A percentile compares a stretch with the other conserved stretches of the same genome.
phyloP scores from a whole-genome alignment of 2,113 vertebrate genomes.

The Nibea albiflora region DNA sequence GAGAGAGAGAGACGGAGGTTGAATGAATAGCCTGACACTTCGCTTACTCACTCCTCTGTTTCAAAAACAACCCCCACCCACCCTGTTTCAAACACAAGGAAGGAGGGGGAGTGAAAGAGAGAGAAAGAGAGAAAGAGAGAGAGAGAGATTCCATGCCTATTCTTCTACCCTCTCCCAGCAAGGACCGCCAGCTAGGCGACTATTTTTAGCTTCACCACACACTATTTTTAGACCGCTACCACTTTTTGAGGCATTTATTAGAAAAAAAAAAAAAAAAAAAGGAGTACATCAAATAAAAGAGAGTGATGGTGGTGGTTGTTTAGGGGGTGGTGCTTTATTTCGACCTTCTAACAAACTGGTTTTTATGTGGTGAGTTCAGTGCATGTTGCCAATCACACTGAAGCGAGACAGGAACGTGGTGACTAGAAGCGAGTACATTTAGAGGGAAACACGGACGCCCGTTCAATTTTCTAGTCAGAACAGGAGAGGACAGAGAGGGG shows the following conservation, averaged over 20 bases:
- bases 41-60: conserved; percentile 79
- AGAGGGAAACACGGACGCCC: conserved; percentile 83
- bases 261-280: conserved; percentile 69
- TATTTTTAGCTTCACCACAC: conserved; percentile 94
- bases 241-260: conserved; percentile 94
- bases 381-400: conserved; percentile 88
- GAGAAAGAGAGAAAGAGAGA: conserved; percentile 45
- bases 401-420: conserved; percentile 55
- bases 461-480: conserved; percentile 82
- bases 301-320: conserved; percentile 55
- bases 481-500: conserved; percentile 1
- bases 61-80: conserved; percentile 76
- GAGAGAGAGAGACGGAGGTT: conserved; percentile 82
- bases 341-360: conserved; percentile 81
- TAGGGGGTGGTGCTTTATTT: conserved; percentile 78
- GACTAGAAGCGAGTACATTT: conserved; percentile 22
- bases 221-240: conserved; percentile 97
- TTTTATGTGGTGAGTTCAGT: conserved; percentile 88
- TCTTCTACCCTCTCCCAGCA: conserved; percentile 95
- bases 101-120: conserved; percentile 12
- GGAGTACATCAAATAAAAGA: conserved; percentile 80
- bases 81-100: conserved; percentile 57
- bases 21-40: conserved; percentile 88
- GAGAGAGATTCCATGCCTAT: conserved; percentile 90
- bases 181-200: conserved; percentile 86